Evolutionary conservation across 1,140 invertebrate genomes (phyloP).

Genomic region (Dendroctonus ponderosae): DNA sequence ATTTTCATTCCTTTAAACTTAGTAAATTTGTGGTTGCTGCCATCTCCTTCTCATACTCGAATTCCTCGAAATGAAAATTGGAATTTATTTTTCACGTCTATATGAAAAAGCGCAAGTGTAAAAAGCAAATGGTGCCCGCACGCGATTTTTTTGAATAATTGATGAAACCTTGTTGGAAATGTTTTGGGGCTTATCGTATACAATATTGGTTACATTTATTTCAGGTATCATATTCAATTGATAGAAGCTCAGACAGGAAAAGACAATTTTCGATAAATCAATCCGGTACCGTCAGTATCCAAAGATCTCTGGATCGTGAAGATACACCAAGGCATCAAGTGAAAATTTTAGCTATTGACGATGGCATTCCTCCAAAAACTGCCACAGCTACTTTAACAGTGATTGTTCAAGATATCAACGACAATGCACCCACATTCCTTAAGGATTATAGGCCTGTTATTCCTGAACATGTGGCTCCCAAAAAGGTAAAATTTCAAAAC

Average conservation of each 20-base stretch:
- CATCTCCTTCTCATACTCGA: no score
- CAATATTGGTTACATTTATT: background rate
- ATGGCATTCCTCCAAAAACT: conserved; percentile 90
- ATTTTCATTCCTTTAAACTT: no score
- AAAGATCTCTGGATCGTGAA: conserved; percentile 83
- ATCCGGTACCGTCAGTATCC: conserved; percentile 90
- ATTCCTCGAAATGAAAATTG: no score
- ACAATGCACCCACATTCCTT: conserved; percentile 87
- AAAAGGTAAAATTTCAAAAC: conserved; percentile 56
- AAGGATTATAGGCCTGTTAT: conserved; percentile 88
- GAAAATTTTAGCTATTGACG: conserved; percentile 93
- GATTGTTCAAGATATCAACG: conserved; percentile 95
- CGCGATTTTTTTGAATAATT: no score
- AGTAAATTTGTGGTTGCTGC: no score
- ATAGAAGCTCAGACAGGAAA: conserved; percentile 85
- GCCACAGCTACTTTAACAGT: conserved; percentile 94
- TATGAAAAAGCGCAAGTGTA: no score
- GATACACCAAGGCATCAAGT: conserved; percentile 91
- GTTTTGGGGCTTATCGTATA: no score
- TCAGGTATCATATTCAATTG: conserved; percentile 79
- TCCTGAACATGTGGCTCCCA: conserved; percentile 83
- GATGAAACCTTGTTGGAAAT: no score
- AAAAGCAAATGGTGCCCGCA: no score
- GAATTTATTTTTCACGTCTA: no score
- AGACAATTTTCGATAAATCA: conserved; percentile 89